These are phyloP conservation scores for Lepus europaeus DNA, from an alignment of 2,113 vertebrate genomes.

Conservation along the genomic window DNA sequence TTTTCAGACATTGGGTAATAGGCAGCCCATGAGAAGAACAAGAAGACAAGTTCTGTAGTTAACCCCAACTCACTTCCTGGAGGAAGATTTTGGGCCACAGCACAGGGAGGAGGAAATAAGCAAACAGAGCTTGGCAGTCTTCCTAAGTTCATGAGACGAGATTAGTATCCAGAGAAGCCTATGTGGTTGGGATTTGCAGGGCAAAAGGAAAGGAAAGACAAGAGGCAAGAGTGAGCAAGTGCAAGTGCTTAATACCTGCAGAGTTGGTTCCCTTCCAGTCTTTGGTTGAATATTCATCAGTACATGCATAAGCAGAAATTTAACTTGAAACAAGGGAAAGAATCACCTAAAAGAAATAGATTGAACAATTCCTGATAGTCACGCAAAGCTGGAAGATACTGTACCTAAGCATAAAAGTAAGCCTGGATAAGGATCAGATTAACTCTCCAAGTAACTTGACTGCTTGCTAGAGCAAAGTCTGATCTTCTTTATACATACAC, in stretches of 20 bases:
- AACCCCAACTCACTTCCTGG: neutral
- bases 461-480: conserved; percentile 17
- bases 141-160: neutral
- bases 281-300: conserved; percentile 24
- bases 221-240: neutral
- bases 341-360: neutral
- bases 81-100: neutral
- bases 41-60: neutral
- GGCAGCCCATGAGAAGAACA: neutral
- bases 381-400: neutral
- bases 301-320: neutral
- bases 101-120: neutral
- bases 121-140: neutral
- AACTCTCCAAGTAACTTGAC: conserved; percentile 18
- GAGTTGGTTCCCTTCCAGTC: neutral
- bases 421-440: neutral
- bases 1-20: neutral
- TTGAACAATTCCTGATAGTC: neutral
- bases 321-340: neutral
- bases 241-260: neutral
- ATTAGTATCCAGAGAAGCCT: conserved; percentile 25
- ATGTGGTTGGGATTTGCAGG: neutral
- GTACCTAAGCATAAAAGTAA: neutral
- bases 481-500: conserved; percentile 42
- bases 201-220: neutral